These are phyloP conservation scores for Tetragnatha versicolor DNA, from an alignment of 1,140 invertebrate species.

Conservation along the genomic window DNA sequence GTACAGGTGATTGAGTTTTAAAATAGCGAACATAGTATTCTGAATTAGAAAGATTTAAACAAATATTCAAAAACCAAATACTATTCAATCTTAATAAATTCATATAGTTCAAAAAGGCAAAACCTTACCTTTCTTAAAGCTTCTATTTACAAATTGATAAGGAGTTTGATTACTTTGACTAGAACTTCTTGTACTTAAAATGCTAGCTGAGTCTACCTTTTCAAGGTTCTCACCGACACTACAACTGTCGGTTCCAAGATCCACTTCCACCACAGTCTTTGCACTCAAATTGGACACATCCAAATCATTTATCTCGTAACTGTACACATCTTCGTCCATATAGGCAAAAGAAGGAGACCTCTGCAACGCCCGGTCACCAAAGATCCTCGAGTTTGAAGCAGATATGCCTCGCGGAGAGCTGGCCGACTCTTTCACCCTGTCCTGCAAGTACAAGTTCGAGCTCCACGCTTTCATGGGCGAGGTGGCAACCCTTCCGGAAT, in stretches of 20 bases:
- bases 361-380: not conserved
- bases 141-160: not conserved
- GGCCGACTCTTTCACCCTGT: slow-evolving; percentile 15
- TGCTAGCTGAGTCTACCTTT: not conserved
- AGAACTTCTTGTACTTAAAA: slow-evolving; percentile 12
- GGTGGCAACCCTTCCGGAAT: not conserved
- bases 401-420: not conserved
- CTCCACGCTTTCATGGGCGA: slow-evolving; percentile 46
- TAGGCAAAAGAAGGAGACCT: not conserved
- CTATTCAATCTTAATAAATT: too few species aligned
- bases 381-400: not conserved
- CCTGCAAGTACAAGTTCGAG: slow-evolving; percentile 34
- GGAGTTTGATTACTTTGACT: slow-evolving; percentile 17
- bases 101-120: too few species aligned
- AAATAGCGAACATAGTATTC: too few species aligned
- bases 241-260: not conserved
- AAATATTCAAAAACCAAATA: too few species aligned
- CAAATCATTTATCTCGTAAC: slow-evolving; percentile 29
- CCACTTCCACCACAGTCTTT: slow-evolving; percentile 21
- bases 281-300: slow-evolving; percentile 22
- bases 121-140: not conserved
- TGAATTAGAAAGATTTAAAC: too few species aligned
- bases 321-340: slow-evolving; percentile 20
- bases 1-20: too few species aligned
- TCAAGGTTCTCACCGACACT: too few species aligned